These are phyloP conservation scores for Beroe ovata DNA, from an alignment of 37 sponge, comb jelly and placozoan species.

Conservation along the genomic window DNA sequence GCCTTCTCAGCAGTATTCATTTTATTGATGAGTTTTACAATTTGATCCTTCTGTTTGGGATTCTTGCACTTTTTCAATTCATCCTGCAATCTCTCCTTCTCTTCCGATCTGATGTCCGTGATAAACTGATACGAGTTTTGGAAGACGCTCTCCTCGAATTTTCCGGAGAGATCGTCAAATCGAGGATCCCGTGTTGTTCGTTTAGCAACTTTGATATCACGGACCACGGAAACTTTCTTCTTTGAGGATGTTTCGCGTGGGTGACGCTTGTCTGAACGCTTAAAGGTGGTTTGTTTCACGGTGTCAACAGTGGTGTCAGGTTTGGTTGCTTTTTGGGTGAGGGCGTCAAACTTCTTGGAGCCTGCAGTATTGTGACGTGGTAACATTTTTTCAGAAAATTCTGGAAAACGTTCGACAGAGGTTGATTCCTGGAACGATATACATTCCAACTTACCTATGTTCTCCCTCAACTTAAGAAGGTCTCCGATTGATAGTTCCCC, in stretches of 20 bases:
- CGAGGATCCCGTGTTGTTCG: constrained; percentile 26
- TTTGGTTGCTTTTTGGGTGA: neutral
- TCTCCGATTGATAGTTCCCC: constrained; percentile 29
- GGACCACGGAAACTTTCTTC: constrained; percentile 19
- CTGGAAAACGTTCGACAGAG: too few relatives aligned
- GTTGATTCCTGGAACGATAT: too few relatives aligned
- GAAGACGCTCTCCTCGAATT: constrained; percentile 4
- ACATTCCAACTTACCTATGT: constrained; percentile 26
- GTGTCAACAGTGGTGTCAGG: neutral
- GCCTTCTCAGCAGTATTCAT: constrained; percentile 34
- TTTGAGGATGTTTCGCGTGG: constrained; percentile 55
- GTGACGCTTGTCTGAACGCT: constrained; percentile 37
- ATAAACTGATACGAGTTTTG: constrained; percentile 55
- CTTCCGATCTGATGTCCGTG: constrained; percentile 42
- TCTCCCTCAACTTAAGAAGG: constrained; percentile 14
- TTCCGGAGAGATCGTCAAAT: constrained; percentile 40
- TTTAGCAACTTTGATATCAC: neutral
- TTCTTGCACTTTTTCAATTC: constrained; percentile 40
- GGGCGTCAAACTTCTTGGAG: constrained; percentile 42
- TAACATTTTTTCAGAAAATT: too few relatives aligned
- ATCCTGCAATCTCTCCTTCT: constrained; percentile 12
- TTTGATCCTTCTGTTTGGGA: neutral
- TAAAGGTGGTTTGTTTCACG: neutral
- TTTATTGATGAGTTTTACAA: constrained; percentile 20
- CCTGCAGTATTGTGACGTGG: too few relatives aligned